These are phyloP conservation scores for Patella pellucida DNA, from an alignment of 2,888 invertebrate genomes.

Conservation along the genomic window DNA sequence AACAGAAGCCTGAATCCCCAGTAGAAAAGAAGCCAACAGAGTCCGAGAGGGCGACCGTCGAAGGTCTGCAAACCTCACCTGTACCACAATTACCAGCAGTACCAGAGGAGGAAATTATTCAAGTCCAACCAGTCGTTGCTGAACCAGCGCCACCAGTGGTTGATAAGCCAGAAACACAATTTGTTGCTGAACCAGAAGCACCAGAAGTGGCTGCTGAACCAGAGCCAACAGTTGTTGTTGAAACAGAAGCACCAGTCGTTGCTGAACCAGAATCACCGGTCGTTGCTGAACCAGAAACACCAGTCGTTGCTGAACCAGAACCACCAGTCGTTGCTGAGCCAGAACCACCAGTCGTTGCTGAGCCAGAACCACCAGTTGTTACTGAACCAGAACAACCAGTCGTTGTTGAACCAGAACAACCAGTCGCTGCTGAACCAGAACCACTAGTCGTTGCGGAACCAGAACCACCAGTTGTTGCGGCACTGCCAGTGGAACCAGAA, in stretches of 20 bases:
- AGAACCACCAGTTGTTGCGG: too few species aligned
- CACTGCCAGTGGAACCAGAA: too few species aligned
- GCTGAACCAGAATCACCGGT: not conserved
- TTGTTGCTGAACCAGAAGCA: not conserved
- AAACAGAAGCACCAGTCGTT: not conserved
- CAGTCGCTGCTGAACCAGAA: not conserved
- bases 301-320: not conserved
- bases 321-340: not conserved
- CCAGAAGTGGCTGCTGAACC: not conserved
- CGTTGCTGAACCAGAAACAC: not conserved
- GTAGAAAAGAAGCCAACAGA: not conserved
- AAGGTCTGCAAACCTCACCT: not conserved
- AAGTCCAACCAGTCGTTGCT: not conserved
- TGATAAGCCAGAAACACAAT: not conserved
- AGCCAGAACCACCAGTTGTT: not conserved
- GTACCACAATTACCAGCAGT: not conserved
- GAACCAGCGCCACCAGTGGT: not conserved
- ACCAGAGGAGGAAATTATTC: constrained; percentile 13
- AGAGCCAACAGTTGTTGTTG: not conserved
- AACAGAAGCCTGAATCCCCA: not conserved
- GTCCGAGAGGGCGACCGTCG: not conserved
- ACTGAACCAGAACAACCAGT: not conserved
- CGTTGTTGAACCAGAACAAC: not conserved
- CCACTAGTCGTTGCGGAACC: not conserved
- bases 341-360: constrained; percentile 6